A percentile compares a stretch with the other conserved stretches of the same genome.
These are phyloP conservation scores for Phyllotreta cruciferae DNA, from an alignment of 2,888 invertebrate species.

Conservation along the genomic window DNA sequence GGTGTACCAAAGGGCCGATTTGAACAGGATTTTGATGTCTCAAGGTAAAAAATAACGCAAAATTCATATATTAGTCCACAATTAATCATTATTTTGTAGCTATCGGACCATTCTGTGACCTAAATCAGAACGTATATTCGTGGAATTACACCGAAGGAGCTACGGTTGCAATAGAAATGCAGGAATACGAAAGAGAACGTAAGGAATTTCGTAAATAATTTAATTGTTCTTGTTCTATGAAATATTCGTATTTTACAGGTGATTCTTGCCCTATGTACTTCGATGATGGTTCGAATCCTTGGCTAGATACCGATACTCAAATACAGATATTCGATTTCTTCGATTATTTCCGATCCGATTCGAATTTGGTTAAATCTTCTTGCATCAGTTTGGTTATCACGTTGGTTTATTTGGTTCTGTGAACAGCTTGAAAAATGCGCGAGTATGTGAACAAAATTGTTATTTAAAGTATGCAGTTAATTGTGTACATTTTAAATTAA, in stretches of 20 bases:
- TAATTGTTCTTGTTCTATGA: neutral
- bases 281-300: conserved; percentile 91
- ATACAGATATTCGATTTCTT: conserved; percentile 77
- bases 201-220: conserved; percentile 54
- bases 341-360: conserved; percentile 45
- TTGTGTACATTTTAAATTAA: too few species aligned
- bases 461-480: too few species aligned
- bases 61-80: neutral
- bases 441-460: too few species aligned
- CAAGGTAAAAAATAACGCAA: conserved; percentile 58
- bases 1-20: conserved; percentile 96
- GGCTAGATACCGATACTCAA: conserved; percentile 74
- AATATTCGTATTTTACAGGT: conserved; percentile 59
- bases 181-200: conserved; percentile 91
- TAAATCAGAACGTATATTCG: conserved; percentile 88
- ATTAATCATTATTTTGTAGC: conserved; percentile 65
- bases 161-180: conserved; percentile 88
- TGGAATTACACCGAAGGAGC: conserved; percentile 92
- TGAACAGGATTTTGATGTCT: conserved; percentile 84
- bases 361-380: conserved; percentile 10
- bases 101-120: conserved; percentile 89
- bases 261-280: conserved; percentile 98
- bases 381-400: neutral
- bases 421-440: too few species aligned
- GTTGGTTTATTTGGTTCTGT: too few species aligned